These are phyloP conservation scores for Brachynemurus nebulosus DNA, from an alignment of 2,888 invertebrate species.

Conservation along the genomic window DNA sequence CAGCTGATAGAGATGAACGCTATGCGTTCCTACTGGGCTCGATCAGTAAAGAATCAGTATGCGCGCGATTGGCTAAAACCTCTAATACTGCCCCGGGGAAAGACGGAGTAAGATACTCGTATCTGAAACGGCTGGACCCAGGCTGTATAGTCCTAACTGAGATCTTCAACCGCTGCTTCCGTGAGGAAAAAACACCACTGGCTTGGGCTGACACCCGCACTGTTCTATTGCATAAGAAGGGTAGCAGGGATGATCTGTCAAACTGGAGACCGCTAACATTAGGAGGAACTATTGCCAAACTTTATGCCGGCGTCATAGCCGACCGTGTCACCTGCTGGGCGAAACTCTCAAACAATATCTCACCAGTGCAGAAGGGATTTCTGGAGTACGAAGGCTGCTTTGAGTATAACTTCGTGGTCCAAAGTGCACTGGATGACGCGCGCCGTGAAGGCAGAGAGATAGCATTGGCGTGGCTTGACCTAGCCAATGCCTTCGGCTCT, in stretches of 20 bases:
- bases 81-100: neutral
- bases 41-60: neutral
- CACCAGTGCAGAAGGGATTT: conserved; percentile 26
- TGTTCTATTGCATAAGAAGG: conserved; percentile 12
- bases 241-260: conserved; percentile 16
- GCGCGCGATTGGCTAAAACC: neutral
- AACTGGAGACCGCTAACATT: conserved; percentile 25
- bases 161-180: conserved; percentile 5
- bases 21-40: neutral
- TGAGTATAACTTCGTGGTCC: conserved; percentile 27
- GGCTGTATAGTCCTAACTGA: neutral
- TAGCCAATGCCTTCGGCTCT: conserved; percentile 28
- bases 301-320: conserved; percentile 18
- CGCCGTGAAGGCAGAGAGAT: conserved; percentile 10
- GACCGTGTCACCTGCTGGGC: conserved; percentile 18
- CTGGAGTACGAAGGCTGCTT: conserved; percentile 24
- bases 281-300: conserved; percentile 19
- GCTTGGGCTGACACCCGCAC: conserved; percentile 4
- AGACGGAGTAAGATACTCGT: neutral
- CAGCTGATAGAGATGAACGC: neutral
- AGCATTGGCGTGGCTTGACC: conserved; percentile 26
- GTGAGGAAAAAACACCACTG: conserved; percentile 2
- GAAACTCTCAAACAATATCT: conserved; percentile 10
- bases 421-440: conserved; percentile 20
- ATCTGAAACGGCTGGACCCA: neutral